A percentile compares a stretch with the other conserved stretches of the same genome.
Evolutionary conservation across 2,888 invertebrate species (phyloP).

Genomic region (Beris morrisii): DNA sequence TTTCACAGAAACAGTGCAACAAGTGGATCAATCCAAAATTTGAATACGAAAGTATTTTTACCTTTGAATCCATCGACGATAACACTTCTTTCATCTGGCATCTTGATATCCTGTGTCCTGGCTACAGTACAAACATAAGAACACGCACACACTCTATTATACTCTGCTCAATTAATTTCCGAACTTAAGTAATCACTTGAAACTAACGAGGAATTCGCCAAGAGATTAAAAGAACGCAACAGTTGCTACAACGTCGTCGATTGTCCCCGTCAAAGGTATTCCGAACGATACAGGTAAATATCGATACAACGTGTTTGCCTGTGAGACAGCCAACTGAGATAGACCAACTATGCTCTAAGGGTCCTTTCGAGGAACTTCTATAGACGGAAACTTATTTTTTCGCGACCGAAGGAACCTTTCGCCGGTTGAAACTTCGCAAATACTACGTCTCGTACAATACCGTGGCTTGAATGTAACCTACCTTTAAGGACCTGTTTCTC

Average conservation of each 20-base stretch:
- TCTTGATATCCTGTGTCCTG: conserved; percentile 2
- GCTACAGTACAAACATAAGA: background rate
- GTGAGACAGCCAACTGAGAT: too few species aligned
- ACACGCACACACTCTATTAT: background rate
- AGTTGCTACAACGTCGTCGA: too few species aligned
- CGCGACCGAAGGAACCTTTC: background rate
- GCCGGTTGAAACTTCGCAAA: background rate
- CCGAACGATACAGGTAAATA: too few species aligned
- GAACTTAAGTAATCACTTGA: conserved; percentile 6
- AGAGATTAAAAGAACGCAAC: conserved; percentile 2
- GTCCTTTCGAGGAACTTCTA: too few species aligned
- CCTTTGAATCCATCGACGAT: conserved; percentile 43
- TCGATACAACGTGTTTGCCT: too few species aligned
- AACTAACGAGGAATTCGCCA: background rate
- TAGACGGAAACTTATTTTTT: too few species aligned
- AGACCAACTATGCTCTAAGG: too few species aligned
- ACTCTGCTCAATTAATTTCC: background rate
- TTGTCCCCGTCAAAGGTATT: too few species aligned
- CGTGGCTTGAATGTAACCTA: background rate
- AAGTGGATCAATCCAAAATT: background rate
- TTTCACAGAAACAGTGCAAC: conserved; percentile 6
- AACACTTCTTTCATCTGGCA: conserved; percentile 40
- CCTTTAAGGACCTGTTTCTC: background rate
- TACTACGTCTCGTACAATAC: background rate
- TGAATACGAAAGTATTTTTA: conserved; percentile 19